These are phyloP conservation scores for Arenaria interpres DNA, from an alignment of 2,113 vertebrate genomes.

Conservation along the genomic window DNA sequence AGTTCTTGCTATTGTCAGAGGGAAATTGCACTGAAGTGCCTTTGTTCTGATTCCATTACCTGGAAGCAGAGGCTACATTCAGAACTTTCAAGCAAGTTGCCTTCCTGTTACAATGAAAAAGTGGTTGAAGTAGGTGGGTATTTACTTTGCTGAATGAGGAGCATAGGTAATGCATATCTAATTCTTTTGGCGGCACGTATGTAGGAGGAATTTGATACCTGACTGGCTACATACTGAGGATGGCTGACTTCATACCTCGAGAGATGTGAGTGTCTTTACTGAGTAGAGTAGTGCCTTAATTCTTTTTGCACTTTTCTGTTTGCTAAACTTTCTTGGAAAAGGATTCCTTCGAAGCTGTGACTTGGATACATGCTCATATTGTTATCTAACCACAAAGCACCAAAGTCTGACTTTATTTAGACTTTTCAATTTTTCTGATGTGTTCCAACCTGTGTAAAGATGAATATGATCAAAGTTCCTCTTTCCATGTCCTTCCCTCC, in stretches of 20 bases:
- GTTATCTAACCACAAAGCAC: background rate
- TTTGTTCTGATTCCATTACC: background rate
- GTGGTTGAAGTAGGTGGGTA: background rate
- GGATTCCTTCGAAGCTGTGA: background rate
- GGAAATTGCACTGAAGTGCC: background rate
- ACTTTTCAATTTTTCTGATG: background rate
- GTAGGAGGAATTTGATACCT: background rate
- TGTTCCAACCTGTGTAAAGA: background rate
- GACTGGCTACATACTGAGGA: no score
- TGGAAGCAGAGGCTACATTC: background rate
- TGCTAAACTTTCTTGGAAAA: background rate
- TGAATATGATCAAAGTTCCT: background rate
- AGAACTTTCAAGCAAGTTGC: background rate
- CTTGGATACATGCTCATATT: background rate
- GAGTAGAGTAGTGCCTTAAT: background rate
- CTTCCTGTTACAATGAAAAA: background rate
- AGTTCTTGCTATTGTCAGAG: background rate
- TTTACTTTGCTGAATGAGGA: background rate
- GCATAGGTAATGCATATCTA: background rate
- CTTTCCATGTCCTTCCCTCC: rapidly evolving
- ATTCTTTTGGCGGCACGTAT: background rate
- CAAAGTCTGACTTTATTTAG: background rate
- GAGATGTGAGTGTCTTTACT: background rate
- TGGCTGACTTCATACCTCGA: background rate
- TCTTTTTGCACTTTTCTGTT: background rate